These are phyloP conservation scores for Paracanthobrama guichenoti DNA, from an alignment of 2,113 vertebrate genomes.

Conservation along the genomic window DNA sequence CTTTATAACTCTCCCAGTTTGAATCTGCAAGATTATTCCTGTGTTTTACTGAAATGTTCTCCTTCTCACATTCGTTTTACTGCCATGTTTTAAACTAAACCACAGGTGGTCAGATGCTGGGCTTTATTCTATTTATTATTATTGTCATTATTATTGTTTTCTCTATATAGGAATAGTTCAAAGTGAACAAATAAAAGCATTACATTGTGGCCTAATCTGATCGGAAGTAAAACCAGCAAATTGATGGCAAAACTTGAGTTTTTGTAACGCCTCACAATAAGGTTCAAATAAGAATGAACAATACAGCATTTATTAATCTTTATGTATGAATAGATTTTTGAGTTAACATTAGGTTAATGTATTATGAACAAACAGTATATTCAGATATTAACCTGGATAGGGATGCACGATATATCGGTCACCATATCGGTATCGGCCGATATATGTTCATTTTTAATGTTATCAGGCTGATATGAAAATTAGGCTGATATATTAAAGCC, in stretches of 20 bases:
- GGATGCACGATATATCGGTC: no score
- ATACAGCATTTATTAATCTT: conserved; percentile 1
- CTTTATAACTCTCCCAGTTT: conserved; percentile 49
- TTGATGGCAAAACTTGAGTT: conserved; percentile 70
- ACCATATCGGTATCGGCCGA: no score
- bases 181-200: conserved; percentile 92
- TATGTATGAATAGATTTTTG: neutral
- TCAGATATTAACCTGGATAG: neutral
- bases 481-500: no score
- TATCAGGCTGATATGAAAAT: no score
- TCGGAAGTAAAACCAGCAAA: conserved; percentile 78
- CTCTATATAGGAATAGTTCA: conserved; percentile 87
- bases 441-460: no score
- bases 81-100: conserved; percentile 82
- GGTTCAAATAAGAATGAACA: neutral
- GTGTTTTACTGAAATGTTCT: conserved; percentile 67
- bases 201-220: conserved; percentile 79
- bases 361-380: neutral
- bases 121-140: conserved; percentile 99
- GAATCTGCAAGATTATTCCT: conserved; percentile 59
- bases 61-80: conserved; percentile 82
- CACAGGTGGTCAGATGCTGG: conserved; percentile 97
- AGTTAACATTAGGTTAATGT: neutral
- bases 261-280: neutral
- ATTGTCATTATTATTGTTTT: conserved; percentile 96